Evolutionary conservation across 2,888 invertebrate species (phyloP), one percentile per base, ranked within the genome.

Genomic region (Sphaeridia pumilis): DNA sequence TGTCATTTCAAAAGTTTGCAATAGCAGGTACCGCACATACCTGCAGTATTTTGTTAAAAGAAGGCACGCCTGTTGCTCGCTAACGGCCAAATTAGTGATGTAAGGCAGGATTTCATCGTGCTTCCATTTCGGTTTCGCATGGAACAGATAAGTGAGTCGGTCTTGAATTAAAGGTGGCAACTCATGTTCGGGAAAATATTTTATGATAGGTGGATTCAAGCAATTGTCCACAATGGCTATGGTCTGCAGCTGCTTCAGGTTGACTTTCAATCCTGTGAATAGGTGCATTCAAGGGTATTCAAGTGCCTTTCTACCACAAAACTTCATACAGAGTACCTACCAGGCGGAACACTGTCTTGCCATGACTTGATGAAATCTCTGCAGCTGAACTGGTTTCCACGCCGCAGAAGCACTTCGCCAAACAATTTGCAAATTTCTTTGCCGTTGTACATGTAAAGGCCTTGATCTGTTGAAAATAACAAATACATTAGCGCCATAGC

Each of bases 71-170:
- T 84, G 83, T 47, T 83, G 69, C 59, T 81, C 82, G n/a, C 81
- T 81, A 4, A 85, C 84, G 12, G 58, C 48, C 5, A 64, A 36
- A 44, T 41, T 87, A 87, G 78, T 76, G 49, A 93, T 79, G 68
- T 86, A 94, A 0, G 93, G 92, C 28, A 83, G 77, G 67, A 93
- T 90, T 72, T 93, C 85, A n/a, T 82, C 80, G 14, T 86, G 76
- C 1, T 83, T 84, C 94, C 94, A 93, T 67, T 85, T 87, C 3
- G 79, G 71, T 69, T 84, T 86, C 0, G 79, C 78, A 68, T 81
- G 79, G 68, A 93, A 93, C 4, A 93, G 72, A 21, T 77, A 71
- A 58, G 77, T 77, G 67, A 93, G 82, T 61, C 92, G 76, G 58
- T 85, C 84, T 31, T 76, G 76, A 17, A 87, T 78, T 66, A 82